Evolutionary conservation across 2,113 vertebrate genomes (phyloP).

Genomic region (Actenoides lindsayi): DNA sequence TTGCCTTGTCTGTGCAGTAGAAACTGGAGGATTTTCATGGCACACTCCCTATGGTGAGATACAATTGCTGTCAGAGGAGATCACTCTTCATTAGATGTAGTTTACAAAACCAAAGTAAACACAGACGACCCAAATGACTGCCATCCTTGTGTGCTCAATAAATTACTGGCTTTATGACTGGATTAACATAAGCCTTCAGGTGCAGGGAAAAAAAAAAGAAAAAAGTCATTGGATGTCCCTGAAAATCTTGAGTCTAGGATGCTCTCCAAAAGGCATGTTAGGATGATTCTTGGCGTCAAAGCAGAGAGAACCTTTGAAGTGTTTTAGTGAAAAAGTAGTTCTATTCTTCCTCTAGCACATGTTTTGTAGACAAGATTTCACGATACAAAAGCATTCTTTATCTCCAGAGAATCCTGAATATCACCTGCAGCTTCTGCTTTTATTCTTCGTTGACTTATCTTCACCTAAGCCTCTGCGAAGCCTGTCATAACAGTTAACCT

Average conservation of each 20-base stretch:
- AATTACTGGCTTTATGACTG: conserved; percentile 36
- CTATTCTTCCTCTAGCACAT: neutral
- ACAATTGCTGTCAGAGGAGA: conserved; percentile 62
- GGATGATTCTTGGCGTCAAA: neutral
- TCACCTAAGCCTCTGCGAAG: conserved; percentile 28
- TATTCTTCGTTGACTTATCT: neutral
- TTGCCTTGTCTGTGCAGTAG: neutral
- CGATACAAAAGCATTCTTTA: neutral
- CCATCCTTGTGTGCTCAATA: conserved; percentile 13
- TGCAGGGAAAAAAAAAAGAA: neutral
- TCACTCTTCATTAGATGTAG: conserved; percentile 65
- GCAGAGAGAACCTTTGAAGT: neutral
- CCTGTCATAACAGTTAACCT: neutral
- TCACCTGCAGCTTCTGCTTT: neutral
- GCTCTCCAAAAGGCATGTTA: neutral
- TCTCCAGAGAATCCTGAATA: neutral
- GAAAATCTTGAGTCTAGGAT: neutral
- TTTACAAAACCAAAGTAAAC: conserved; percentile 71
- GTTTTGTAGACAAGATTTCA: neutral
- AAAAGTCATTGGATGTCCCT: neutral
- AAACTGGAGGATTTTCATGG: conserved; percentile 37
- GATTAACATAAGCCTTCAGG: conserved; percentile 31
- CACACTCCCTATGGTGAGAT: conserved; percentile 47
- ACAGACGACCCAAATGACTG: neutral
- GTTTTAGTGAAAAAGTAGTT: neutral